Evolutionary conservation across 2,888 invertebrate genomes (phyloP), one percentile per base, ranked within the genome.

Genomic region (Mycogona germanica): DNA sequence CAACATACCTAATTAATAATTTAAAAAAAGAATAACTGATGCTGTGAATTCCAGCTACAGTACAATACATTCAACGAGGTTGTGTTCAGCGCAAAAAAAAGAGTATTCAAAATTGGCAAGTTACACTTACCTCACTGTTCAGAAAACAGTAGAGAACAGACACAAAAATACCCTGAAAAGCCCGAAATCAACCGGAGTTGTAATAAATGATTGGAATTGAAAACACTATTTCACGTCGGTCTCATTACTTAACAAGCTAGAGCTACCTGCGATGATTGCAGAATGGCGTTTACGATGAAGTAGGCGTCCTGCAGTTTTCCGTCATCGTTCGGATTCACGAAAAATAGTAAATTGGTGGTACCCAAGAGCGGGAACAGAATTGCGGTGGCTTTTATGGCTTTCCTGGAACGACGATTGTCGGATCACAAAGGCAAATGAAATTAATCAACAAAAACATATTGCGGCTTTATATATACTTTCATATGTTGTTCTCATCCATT

Each of bases 341-440:
- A 67, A 57, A 76, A 73, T 3, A 76, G 63, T 35, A 76, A 64
- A 61, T 76, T 75, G 2, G 75, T 75, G 52, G 75, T 67, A 17
- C 76, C 76, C 23, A 76, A 66, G 17, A 77, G 64, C 1, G 77
- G 77, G 51, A 77, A 73, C n/a, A 77, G 64, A 12, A 77, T 66
- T 1, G 72, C 66, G 0, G 76, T 76, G 0, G 76, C 76, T 63
- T 75, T 75, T 42, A 76, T 72, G 2, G 66, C 66, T 57, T 65
- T 61, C 49, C 66, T 66, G 28, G 21, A 46, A 17, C 23, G 32
- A 47, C 14, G 5, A n/a, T n/a, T n/a, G n/a, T n/a, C n/a, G n/a
- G n/a, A n/a, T n/a, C n/a, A n/a, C n/a, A n/a, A n/a, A n/a, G n/a
- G n/a, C n/a, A 32, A n/a, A 32, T 32, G 35, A 12, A 32, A 12